Evolutionary conservation across 2,797 vertebrate species (phyloP), one percentile per base, ranked within the genome.

Genomic region (Lophotriccus pileatus): DNA sequence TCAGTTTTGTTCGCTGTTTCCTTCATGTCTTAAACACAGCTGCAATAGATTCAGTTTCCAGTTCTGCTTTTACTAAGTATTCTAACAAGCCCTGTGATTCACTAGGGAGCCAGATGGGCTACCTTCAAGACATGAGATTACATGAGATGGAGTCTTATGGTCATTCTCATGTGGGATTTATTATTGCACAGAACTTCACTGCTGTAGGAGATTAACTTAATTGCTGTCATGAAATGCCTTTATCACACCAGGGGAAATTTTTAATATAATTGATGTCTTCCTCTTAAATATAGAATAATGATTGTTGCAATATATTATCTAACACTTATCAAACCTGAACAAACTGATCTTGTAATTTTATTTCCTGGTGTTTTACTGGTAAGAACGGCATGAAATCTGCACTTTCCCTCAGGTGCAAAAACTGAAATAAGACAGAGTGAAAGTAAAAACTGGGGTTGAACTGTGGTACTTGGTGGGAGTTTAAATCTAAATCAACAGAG

Each of bases 221-320:
- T 73, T 87, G 25, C 32, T 46, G 10, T 75, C 27, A 64, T 60
- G 50, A 84, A 95, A 83, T 70, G 6, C 17, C 46, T 93, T 97
- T 91, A 90, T 80, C 73, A 86, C 41, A 85, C 6, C 17, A 63
- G 44, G 44, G 32, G 32, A 91, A 92, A 74, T 93, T 10, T 50
- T 75, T 87, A 82, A 60, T 87, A 49, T 66, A 95, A 94, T 15
- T 92, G 20, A 81, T 92, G 16, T 62, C 17, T 91, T 90, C 66
- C 50, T 83, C 44, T 87, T 59, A 30, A 53, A 39, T 62, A 62
- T 24, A 84, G 8, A 76, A 20, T 79, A 63, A 89, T 84, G 37
- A 69, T 81, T 93, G 39, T 64, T 88, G 59, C 23, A 81, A 47
- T 79, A 80, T 49, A 37, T 92, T 93, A 74, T 49, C 53, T 87